Evolutionary conservation across 30 jellyfish, hydroid and myxozoan genomes (phyloP), one percentile per base, ranked within the genome.

Genomic region (Pseudorhiza aurosa): DNA sequence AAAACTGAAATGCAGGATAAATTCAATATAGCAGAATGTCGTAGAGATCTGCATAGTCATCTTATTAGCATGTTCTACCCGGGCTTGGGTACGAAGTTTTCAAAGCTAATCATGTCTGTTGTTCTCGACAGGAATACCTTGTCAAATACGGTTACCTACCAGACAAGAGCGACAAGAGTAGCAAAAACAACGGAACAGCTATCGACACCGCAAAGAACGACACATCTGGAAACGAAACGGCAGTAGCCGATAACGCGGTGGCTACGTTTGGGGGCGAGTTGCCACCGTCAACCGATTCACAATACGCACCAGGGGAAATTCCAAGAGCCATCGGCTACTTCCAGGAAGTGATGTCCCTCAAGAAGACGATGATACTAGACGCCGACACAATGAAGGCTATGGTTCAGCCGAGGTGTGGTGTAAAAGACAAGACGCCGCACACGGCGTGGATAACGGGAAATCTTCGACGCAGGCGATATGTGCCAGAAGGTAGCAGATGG

Each of bases 331-430:
- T 88, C 24, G 85, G 83, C 26, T 94, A 88, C 36, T 88, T 65
- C 73, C 97, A 88, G 64, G 88, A 63, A 6, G 71, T 63, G 68
- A 88, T 88, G 97, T 32, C 89, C 40, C 62, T 88, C 31, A 79
- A 81, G 65, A 69, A 50, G 81, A 78, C 97, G 75, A 65, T 80
- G 72, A 65, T 18, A 75, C 72, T 77, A 11, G 97, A 88, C 64
- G 21, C 74, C 14, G 77, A 71, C 12, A 88, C 97, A 19, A 9
- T 63, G 44, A 21, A 46, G 4, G 56, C 46, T 29, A 78, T 88
- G 90, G 26, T 30, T 10, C 50, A 32, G 57, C 87, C 94, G 21
- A 63, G 97, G 19, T 88, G 97, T 63, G 97, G 97, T 15, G 94
- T 78, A n/a, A 65, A 63, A 53, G 97, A 88, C 76, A 78, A 78